A percentile compares a stretch with the other conserved stretches of the same genome.
phyloP scores from a whole-genome alignment of 2,888 invertebrate species.

The Omphaloscelis lunosa region DNA sequence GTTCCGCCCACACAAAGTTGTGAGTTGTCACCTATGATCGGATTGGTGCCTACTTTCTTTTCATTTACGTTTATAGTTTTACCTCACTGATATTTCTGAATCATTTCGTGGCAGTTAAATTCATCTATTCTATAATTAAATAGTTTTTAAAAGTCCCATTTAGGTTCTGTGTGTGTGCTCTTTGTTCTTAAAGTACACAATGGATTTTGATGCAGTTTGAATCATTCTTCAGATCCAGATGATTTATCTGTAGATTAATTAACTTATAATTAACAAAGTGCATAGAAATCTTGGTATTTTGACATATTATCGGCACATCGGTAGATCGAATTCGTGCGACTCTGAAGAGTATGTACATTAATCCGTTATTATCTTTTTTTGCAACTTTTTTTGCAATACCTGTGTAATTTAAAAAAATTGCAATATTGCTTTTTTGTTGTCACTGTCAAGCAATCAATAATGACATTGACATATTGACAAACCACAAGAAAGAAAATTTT shows the following conservation, averaged over 20 bases:
- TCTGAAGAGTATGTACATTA: no score
- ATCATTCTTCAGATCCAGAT: not conserved
- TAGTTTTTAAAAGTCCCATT: not conserved
- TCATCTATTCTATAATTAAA: rapidly evolving
- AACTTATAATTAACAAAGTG: not conserved
- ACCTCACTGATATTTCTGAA: slow-evolving; percentile 3
- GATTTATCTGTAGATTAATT: not conserved
- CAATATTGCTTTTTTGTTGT: slow-evolving; percentile 44
- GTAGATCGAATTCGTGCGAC: not conserved
- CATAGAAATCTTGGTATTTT: not conserved
- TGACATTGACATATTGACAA: slow-evolving; percentile 69
- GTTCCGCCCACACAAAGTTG: no score
- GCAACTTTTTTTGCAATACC: not conserved
- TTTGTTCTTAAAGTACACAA: not conserved
- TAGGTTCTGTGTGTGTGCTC: not conserved
- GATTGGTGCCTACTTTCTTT: slow-evolving; percentile 43
- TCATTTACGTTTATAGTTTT: slow-evolving; percentile 26
- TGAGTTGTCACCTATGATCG: slow-evolving; percentile 41
- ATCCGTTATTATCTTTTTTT: not conserved
- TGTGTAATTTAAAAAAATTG: not conserved
- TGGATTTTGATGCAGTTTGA: not conserved
- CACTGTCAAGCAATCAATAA: slow-evolving; percentile 34
- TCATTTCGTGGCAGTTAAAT: not conserved
- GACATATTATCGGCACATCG: not conserved
- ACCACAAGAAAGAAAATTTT: slow-evolving; percentile 27